Base-by-base conservation (phyloP, 2,888 invertebrate genomes). In the Aspidiotus destructor region DNA sequence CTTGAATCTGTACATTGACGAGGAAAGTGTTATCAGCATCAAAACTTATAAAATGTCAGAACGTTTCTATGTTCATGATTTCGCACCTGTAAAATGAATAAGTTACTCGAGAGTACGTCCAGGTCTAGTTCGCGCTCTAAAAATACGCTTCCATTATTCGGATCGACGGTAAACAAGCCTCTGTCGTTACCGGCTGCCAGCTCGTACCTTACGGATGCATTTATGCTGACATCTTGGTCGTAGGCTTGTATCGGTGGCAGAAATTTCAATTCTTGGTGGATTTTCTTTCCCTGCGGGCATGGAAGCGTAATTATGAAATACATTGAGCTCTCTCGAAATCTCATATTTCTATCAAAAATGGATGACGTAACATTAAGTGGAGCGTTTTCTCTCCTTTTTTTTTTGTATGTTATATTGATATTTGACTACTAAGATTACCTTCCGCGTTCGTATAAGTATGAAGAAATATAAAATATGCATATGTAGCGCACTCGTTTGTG, bases 121-220 rank as follows among this genome's bases (percentile, higher is more conserved):
- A 92, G 76, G 77, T 93, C 92, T 13, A 93, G 84, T 77, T 92
- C 88, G 67, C 83, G 84, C 72, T 91, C 86, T 52, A 92, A 79
- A 75, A 85, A 91, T 69, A 93, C 77, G 0, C 85, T 82, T 0
- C 89, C 92, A 73, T 89, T 90, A 42, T 82, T 79, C 0, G 85
- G 80, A 74, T 91, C 86, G 54, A 92, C 81, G 8, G 84, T 83
- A 77, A 92, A 92, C 15, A 89, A 77, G 58, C 85, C 84, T 0
- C 86, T 80, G 65, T 90, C 91, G 75, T 91, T 90, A 1, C 92
- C 92, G 2, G 89, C 82, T 28, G 89, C 82, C 61, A 92, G 85
- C 72, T 88, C 88, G 76, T 92, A 92, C 0, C 86, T 81, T 1
- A 92, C 80, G 0, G 86, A 81, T 0, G 88, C 83, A 73, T 87